A percentile compares a stretch with the other conserved stretches of the same genome.
phyloP scores from a whole-genome alignment of 1,140 invertebrate species.

The Diorhabda carinulata region DNA sequence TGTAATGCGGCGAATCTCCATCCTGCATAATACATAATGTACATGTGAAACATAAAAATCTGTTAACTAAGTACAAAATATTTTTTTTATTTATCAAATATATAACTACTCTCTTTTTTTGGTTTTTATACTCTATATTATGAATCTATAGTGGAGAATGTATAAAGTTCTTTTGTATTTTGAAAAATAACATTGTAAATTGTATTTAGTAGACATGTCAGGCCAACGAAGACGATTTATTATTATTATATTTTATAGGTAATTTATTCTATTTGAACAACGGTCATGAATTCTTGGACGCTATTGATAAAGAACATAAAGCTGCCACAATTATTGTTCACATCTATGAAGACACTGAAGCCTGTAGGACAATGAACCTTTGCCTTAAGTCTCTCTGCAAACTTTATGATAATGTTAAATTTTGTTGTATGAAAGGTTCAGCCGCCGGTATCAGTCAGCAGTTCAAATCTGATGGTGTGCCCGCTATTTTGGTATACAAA shows the following conservation, averaged over 20 bases:
- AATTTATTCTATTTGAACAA: slow-evolving; percentile 57
- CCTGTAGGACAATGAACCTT: slow-evolving; percentile 83
- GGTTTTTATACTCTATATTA: too few relatives aligned
- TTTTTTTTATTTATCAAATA: too few relatives aligned
- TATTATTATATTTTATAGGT: slow-evolving; percentile 48
- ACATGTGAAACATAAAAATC: too few relatives aligned
- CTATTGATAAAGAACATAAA: slow-evolving; percentile 84
- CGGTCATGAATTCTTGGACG: slow-evolving; percentile 76
- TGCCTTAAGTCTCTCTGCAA: slow-evolving; percentile 73
- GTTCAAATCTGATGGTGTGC: slow-evolving; percentile 84
- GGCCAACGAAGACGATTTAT: too few relatives aligned
- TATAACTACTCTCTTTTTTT: too few relatives aligned
- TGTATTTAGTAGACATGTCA: too few relatives aligned
- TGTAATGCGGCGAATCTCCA: too few relatives aligned
- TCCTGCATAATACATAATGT: too few relatives aligned
- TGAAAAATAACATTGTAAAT: too few relatives aligned
- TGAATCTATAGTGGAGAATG: too few relatives aligned
- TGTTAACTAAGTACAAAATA: too few relatives aligned
- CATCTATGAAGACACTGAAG: slow-evolving; percentile 74
- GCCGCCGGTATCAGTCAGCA: slow-evolving; percentile 71
- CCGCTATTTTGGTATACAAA: slow-evolving; percentile 90
- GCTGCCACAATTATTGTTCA: slow-evolving; percentile 85
- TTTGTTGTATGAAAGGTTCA: slow-evolving; percentile 79
- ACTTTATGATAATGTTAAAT: slow-evolving; percentile 86
- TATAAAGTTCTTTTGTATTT: too few relatives aligned